phyloP scores from a whole-genome alignment of 1,140 invertebrate species.

The Chlorops oryzae region DNA sequence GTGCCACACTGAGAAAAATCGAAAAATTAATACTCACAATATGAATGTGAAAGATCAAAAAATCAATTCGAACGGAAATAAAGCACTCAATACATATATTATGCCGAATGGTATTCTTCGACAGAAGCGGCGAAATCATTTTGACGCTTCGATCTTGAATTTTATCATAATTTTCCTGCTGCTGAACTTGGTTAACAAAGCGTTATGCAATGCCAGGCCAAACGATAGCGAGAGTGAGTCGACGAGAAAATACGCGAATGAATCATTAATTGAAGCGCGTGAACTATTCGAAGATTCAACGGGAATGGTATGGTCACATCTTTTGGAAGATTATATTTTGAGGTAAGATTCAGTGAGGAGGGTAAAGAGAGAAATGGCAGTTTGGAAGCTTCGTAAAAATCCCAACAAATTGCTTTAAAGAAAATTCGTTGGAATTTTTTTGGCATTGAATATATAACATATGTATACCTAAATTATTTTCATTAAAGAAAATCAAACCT shows the following conservation, averaged over 20 bases:
- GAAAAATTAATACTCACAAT: no score
- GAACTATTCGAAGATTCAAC: constrained; percentile 13
- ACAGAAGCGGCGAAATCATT: no score
- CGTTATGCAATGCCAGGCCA: constrained; percentile 33
- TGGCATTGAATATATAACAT: neutral
- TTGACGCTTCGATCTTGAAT: no score
- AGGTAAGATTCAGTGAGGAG: constrained; percentile 31
- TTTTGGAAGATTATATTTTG: constrained; percentile 45
- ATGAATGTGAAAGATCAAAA: no score
- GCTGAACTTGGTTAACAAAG: constrained; percentile 16
- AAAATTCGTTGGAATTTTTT: neutral
- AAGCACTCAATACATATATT: no score
- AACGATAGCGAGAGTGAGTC: constrained; percentile 23
- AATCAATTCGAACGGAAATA: no score
- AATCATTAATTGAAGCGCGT: constrained; percentile 21
- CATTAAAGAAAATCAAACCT: neutral
- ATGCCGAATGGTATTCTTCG: no score
- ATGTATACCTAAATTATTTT: neutral
- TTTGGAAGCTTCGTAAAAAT: neutral
- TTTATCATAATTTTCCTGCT: constrained; percentile 18
- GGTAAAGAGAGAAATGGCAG: neutral
- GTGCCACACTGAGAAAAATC: no score
- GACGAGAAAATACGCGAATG: constrained; percentile 40
- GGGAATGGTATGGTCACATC: constrained; percentile 35
- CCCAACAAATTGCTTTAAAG: neutral